Evolutionary conservation across 2,888 invertebrate genomes (phyloP).

Genomic region (Hipparchia sbordonii): DNA sequence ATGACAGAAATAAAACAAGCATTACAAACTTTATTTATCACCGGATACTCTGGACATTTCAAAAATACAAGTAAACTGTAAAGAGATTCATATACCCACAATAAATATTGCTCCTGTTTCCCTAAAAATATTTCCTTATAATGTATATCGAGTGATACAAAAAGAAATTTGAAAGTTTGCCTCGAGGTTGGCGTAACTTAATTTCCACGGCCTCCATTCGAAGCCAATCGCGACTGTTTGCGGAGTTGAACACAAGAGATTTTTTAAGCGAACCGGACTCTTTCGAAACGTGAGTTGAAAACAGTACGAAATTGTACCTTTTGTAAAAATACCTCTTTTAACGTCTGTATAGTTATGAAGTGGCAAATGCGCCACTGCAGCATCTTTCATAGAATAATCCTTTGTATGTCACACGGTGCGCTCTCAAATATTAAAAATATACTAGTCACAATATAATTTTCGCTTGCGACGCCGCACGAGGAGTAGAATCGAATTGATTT

Average conservation of each 20-base stretch:
- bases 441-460: no score
- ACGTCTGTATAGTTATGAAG: background rate
- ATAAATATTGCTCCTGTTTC: background rate
- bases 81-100: background rate
- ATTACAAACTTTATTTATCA: constrained; percentile 6
- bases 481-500: no score
- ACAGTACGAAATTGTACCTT: constrained; percentile 43
- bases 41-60: background rate
- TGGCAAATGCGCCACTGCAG: background rate
- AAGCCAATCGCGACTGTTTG: constrained; percentile 62
- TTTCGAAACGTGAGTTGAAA: constrained; percentile 61
- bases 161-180: constrained; percentile 43
- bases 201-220: constrained; percentile 61
- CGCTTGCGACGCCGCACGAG: no score
- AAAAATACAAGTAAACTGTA: background rate
- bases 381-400: no score
- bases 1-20: background rate
- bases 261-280: constrained; percentile 57
- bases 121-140: constrained; percentile 15
- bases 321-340: background rate
- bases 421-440: no score
- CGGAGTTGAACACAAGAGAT: constrained; percentile 61
- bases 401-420: no score
- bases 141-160: constrained; percentile 31
- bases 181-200: constrained; percentile 64